Evolutionary conservation across 2,113 vertebrate genomes (phyloP).

Genomic region (Aplodontia rufa): DNA sequence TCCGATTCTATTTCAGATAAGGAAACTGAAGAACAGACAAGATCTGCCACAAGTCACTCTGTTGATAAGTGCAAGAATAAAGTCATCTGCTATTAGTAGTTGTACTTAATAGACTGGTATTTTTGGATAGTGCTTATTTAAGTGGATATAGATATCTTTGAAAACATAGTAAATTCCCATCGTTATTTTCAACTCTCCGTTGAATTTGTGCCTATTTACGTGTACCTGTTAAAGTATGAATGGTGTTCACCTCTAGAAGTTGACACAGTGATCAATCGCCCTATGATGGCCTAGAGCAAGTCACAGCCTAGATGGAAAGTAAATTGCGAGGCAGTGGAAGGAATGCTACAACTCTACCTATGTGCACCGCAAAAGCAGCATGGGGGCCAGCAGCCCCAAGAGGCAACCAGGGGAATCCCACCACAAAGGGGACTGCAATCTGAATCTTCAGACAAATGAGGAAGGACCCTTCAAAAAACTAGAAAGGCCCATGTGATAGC

Average conservation of each 20-base stretch:
- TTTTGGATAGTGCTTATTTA: not conserved
- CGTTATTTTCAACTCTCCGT: not conserved
- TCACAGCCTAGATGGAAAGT: not conserved
- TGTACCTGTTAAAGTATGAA: not conserved
- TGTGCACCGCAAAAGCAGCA: not conserved
- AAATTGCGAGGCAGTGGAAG: not conserved
- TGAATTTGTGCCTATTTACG: not conserved
- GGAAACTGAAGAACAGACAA: not conserved
- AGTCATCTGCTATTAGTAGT: not conserved
- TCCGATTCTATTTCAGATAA: not conserved
- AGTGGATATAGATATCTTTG: not conserved
- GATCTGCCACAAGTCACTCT: not conserved
- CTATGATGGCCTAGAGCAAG: not conserved
- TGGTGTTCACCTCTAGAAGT: not conserved
- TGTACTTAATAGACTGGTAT: not conserved
- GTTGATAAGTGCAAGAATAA: not conserved
- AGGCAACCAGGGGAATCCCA: not conserved
- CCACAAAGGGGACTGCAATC: not conserved
- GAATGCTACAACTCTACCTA: not conserved
- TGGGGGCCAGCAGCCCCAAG: not conserved
- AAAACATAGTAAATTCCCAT: conserved; percentile 1
- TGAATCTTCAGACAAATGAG: not conserved
- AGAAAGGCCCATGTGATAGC: not conserved
- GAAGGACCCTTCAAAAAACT: not conserved
- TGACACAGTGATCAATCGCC: not conserved